Conservation (phyloP, 2,888 invertebrate species). For the Ormia ochracea region DNA sequence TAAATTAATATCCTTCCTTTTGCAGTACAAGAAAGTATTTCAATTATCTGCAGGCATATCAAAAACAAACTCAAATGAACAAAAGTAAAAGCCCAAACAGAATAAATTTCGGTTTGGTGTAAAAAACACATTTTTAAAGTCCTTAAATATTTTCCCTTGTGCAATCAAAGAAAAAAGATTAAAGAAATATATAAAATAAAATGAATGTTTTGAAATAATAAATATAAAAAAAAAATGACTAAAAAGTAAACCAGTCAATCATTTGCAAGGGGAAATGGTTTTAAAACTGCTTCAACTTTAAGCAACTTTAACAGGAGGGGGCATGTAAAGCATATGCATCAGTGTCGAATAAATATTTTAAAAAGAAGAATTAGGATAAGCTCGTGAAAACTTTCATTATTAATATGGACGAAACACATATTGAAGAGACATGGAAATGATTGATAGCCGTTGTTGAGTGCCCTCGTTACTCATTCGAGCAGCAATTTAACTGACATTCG, state of each 20-base stretch:
- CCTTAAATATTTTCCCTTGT: slow-evolving; percentile 22
- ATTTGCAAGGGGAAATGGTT: neutral
- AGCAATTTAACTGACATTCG: neutral
- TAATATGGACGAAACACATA: slow-evolving; percentile 10
- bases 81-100: neutral
- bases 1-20: neutral
- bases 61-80: neutral
- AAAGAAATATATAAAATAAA: too few species aligned
- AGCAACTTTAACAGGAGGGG: neutral
- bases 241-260: neutral
- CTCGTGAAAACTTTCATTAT: slow-evolving; percentile 26
- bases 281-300: neutral
- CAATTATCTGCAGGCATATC: neutral
- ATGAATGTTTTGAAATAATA: too few species aligned
- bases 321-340: neutral
- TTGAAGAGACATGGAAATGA: slow-evolving; percentile 32
- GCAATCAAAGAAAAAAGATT: neutral
- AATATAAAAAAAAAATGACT: neutral
- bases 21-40: neutral
- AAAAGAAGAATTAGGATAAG: slow-evolving; percentile 21
- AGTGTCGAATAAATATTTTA: neutral
- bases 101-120: slow-evolving; percentile 11
- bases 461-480: neutral
- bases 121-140: slow-evolving; percentile 37
- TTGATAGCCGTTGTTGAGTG: slow-evolving; percentile 15